phyloP scores from a whole-genome alignment of 2,113 vertebrate genomes.

The Cryptomyrus ogoouensis region DNA sequence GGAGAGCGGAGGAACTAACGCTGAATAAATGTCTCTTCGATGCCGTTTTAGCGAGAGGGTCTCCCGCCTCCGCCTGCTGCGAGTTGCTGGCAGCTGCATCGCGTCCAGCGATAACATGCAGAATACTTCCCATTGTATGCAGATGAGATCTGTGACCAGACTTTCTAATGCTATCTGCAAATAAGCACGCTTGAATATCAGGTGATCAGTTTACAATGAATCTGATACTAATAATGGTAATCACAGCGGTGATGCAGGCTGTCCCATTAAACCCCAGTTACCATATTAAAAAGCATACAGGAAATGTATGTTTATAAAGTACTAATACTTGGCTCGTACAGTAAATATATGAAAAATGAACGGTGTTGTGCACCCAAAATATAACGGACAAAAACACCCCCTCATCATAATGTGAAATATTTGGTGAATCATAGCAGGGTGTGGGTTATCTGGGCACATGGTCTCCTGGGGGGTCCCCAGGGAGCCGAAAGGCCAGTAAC shows the following conservation, averaged over 20 bases:
- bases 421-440: constrained; percentile 42
- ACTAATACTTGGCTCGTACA: not conserved
- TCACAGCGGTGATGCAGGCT: not conserved
- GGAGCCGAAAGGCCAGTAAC: constrained; percentile 49
- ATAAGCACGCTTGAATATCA: not conserved
- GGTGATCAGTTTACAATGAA: not conserved
- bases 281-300: not conserved
- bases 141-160: not conserved
- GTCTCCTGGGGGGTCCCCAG: constrained; percentile 49
- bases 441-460: constrained; percentile 38
- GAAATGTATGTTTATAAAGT: not conserved
- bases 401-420: constrained; percentile 47
- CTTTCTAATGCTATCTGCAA: not conserved
- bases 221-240: not conserved
- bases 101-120: not conserved
- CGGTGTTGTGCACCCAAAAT: not conserved
- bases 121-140: not conserved
- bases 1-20: constrained; percentile 43
- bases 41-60: not conserved
- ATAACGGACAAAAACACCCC: constrained; percentile 32
- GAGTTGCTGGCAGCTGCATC: not conserved
- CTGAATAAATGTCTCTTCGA: constrained; percentile 45
- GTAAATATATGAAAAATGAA: not conserved
- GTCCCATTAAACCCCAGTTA: not conserved
- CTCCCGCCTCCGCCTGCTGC: not conserved